Evolutionary conservation across 1,140 invertebrate species (phyloP).

Genomic region (Drosophila biarmipes): DNA sequence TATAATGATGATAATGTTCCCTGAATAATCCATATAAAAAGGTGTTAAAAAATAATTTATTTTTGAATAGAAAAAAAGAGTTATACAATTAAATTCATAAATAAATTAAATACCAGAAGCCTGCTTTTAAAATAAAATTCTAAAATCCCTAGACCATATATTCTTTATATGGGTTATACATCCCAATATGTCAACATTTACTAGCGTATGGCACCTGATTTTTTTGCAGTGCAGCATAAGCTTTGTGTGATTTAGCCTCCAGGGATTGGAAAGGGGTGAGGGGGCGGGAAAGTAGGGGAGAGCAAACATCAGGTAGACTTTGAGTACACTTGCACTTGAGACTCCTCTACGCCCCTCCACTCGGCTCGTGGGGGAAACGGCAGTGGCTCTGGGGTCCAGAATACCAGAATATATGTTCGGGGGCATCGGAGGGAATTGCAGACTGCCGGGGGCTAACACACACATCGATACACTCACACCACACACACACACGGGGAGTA

Average conservation of each 20-base stretch:
- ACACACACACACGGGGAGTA: conserved; percentile 8
- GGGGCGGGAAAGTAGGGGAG: background rate
- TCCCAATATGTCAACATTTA: no score
- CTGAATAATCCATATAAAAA: no score
- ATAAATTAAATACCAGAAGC: no score
- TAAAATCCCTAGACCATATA: no score
- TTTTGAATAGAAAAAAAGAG: no score
- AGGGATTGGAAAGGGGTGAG: conserved; percentile 29
- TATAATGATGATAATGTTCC: no score
- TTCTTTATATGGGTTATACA: no score
- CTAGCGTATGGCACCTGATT: background rate
- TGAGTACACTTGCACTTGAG: conserved; percentile 73
- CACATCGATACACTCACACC: conserved; percentile 8
- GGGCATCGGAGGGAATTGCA: conserved; percentile 4
- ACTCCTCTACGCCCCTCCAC: conserved; percentile 30
- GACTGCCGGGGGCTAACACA: conserved; percentile 25
- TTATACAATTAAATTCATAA: no score
- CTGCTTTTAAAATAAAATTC: no score
- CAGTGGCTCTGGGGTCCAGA: conserved; percentile 1
- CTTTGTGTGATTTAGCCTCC: conserved; percentile 46
- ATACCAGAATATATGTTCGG: background rate
- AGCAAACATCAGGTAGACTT: conserved; percentile 71
- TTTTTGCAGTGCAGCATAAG: conserved; percentile 8
- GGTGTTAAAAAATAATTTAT: no score
- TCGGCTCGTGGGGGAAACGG: conserved; percentile 10